These are phyloP conservation scores for Synergus umbraculus DNA, from an alignment of 2,888 invertebrate genomes.

Conservation along the genomic window DNA sequence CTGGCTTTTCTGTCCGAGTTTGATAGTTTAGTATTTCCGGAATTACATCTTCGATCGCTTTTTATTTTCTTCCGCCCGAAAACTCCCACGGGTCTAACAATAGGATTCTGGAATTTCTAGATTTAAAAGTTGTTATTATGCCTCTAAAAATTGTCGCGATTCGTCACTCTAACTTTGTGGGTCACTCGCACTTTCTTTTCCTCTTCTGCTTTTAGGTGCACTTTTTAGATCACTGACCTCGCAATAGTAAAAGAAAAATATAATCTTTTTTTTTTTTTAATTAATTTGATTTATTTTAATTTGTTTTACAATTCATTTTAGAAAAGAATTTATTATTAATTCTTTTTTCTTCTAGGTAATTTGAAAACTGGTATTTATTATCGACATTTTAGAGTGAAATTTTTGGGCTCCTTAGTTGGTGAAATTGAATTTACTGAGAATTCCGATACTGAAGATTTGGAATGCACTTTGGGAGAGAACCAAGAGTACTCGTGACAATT, in stretches of 20 bases:
- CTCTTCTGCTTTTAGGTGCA: background rate
- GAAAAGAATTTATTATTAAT: background rate
- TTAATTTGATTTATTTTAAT: no score
- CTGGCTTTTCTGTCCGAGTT: background rate
- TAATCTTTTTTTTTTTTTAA: no score
- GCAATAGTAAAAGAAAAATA: background rate
- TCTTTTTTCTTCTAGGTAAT: background rate
- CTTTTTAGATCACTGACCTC: background rate
- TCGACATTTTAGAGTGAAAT: background rate
- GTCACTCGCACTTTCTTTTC: background rate
- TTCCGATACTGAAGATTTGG: background rate
- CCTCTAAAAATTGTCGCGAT: background rate
- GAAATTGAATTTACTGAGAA: background rate
- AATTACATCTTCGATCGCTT: background rate
- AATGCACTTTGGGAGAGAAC: slow-evolving; percentile 16
- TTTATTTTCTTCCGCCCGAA: background rate
- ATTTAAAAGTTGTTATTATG: background rate
- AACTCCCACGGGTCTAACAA: slow-evolving; percentile 5
- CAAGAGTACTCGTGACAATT: slow-evolving; percentile 20
- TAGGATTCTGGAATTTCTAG: background rate
- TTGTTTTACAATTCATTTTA: background rate
- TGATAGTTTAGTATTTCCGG: background rate
- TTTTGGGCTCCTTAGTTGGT: background rate
- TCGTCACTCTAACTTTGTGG: background rate
- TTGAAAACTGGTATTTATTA: background rate